These are phyloP conservation scores for Plutella xylostella DNA, from an alignment of 2,888 invertebrate genomes.

Conservation along the genomic window DNA sequence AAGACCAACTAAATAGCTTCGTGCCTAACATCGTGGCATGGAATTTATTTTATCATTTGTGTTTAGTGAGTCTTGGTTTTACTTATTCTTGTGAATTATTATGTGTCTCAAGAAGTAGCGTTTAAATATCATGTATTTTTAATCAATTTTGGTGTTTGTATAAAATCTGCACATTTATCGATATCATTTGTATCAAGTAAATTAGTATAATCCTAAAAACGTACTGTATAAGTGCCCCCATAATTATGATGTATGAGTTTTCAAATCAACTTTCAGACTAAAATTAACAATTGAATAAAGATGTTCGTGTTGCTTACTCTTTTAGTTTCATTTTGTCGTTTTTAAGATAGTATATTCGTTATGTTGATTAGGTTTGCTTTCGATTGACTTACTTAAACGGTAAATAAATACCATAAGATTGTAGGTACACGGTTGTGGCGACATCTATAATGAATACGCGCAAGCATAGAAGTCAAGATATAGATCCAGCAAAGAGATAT, in stretches of 20 bases:
- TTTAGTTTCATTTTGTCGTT: no score
- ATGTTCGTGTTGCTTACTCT: slow-evolving; percentile 59
- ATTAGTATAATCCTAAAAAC: neutral
- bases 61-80: slow-evolving; percentile 72
- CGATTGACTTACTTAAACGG: no score
- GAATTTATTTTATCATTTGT: slow-evolving; percentile 42
- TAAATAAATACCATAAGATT: no score
- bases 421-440: no score
- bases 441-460: no score
- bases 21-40: slow-evolving; percentile 37
- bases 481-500: no score
- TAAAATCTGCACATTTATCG: neutral
- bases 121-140: slow-evolving; percentile 8
- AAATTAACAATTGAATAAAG: slow-evolving; percentile 2
- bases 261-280: neutral
- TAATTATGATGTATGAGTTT: no score
- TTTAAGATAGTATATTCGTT: no score
- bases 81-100: slow-evolving; percentile 33
- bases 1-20: slow-evolving; percentile 67
- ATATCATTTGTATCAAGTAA: neutral
- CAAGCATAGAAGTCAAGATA: no score
- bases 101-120: slow-evolving; percentile 14
- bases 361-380: no score
- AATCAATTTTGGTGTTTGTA: neutral
- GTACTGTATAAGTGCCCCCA: no score